Evolutionary conservation across 1,140 invertebrate genomes (phyloP).

Genomic region (Paralvinella palmiformis): DNA sequence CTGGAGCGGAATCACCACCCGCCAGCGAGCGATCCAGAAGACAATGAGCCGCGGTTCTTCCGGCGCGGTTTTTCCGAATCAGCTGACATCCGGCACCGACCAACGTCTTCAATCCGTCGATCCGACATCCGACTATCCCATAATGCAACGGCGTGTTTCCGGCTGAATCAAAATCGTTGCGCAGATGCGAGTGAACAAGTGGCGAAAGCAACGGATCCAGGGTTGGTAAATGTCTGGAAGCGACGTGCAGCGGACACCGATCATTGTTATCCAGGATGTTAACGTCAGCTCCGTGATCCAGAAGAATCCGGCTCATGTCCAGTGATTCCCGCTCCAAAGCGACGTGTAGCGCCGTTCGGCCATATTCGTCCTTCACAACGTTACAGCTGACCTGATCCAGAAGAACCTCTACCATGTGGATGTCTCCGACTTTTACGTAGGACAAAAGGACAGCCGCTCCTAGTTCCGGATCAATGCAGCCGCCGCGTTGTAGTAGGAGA

Average conservation of each 20-base stretch:
- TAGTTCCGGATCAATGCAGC: not conserved
- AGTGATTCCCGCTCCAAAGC: not conserved
- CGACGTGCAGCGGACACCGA: slow-evolving; percentile 58
- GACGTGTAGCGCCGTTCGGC: not conserved
- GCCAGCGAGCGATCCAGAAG: not conserved
- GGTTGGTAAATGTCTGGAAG: too few relatives aligned
- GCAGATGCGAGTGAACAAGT: too few relatives aligned
- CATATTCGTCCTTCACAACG: not conserved
- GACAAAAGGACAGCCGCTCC: not conserved
- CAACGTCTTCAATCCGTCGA: too few relatives aligned
- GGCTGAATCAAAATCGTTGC: too few relatives aligned
- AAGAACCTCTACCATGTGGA: not conserved
- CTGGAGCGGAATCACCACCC: not conserved
- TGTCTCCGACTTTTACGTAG: not conserved
- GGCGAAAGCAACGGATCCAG: too few relatives aligned
- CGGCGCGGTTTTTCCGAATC: not conserved
- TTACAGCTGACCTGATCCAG: not conserved
- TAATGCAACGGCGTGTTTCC: not conserved
- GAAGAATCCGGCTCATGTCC: not conserved
- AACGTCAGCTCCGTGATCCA: slow-evolving; percentile 13
- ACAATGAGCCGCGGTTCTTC: not conserved
- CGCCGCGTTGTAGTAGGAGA: not conserved
- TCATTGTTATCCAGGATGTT: slow-evolving; percentile 53
- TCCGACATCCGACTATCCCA: not conserved
- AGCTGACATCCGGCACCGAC: too few relatives aligned